Base-by-base conservation (phyloP, 2,113 vertebrate species). In the Gymnogyps californianus region DNA sequence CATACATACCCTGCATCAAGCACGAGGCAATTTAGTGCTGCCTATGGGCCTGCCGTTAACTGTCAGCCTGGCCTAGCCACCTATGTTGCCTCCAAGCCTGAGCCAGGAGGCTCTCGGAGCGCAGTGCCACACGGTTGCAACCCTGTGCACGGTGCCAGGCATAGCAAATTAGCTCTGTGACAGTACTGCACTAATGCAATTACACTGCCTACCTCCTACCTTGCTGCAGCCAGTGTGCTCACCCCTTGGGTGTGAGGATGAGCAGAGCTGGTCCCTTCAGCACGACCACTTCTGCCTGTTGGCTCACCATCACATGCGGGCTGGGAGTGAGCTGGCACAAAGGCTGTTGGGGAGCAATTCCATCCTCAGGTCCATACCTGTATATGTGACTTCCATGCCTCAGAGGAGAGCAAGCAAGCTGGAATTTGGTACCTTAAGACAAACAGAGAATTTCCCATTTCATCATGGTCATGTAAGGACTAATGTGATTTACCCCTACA, bases 51-150 rank as follows among this genome's bases (percentile, higher is more conserved):
- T 69, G 15, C 40, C 2, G 0, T 47, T 76, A 90, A 77, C 24
- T 1, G 3, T 65, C 26, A 88, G 38, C 52, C 57, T 72, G 29
- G 20, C 22, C n/a, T 38, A 83, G 29, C 10, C 44, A 67, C 62
- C 21, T 71, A 4, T 47, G n/a, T 20, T 67, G 62, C 29, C 67
- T 76, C 66, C 66, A 86, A 18, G 44, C n/a, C 21, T 24, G 40
- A 78, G 51, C 46, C 28, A 82, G 18, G 21, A 71, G 7, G 21
- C 34, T 89, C 16, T 7, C 0, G 0, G 32, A 29, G 17, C 2
- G 29, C 58, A 42, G 38, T 32, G 49, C 54, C 58, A 66, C 40
- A 29, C 0, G 2, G 36, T 1, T 77, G 42, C 52, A 87, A 61
- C 14, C 12, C 12, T 36, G 21, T 40, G 54, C 44, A 57, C 1